These are phyloP conservation scores for Diarsia dahlii DNA, from an alignment of 2,888 invertebrate species.

Conservation along the genomic window DNA sequence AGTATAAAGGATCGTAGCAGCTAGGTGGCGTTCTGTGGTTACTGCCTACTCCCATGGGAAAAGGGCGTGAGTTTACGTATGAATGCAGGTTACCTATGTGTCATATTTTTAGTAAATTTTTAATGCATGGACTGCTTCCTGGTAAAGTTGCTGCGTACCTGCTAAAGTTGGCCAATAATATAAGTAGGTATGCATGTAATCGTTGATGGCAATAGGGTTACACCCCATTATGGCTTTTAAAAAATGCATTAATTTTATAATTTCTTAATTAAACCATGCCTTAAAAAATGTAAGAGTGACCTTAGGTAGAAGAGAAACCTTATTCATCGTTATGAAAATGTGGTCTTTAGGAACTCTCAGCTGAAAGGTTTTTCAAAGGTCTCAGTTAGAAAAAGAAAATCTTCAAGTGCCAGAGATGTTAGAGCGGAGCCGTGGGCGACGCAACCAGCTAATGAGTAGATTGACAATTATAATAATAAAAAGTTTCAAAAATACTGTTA, in stretches of 20 bases:
- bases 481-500: neutral
- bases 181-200: too few relatives aligned
- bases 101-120: neutral
- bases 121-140: neutral
- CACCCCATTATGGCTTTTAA: too few relatives aligned
- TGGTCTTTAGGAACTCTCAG: neutral
- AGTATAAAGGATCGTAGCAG: too few relatives aligned
- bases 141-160: neutral
- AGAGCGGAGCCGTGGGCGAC: neutral
- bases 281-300: neutral
- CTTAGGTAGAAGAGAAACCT: neutral
- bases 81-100: too few relatives aligned
- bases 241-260: too few relatives aligned
- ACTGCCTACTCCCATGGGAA: too few relatives aligned
- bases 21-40: too few relatives aligned
- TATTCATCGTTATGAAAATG: neutral
- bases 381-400: neutral
- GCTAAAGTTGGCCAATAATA: too few relatives aligned
- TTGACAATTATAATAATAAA: neutral
- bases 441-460: neutral
- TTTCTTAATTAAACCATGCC: neutral
- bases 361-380: constrained; percentile 12
- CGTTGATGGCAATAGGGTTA: too few relatives aligned
- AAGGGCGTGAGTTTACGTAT: neutral
- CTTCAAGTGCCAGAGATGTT: constrained; percentile 1